These are phyloP conservation scores for Ectobius pallidus DNA, from an alignment of 2,888 invertebrate genomes.

Conservation along the genomic window DNA sequence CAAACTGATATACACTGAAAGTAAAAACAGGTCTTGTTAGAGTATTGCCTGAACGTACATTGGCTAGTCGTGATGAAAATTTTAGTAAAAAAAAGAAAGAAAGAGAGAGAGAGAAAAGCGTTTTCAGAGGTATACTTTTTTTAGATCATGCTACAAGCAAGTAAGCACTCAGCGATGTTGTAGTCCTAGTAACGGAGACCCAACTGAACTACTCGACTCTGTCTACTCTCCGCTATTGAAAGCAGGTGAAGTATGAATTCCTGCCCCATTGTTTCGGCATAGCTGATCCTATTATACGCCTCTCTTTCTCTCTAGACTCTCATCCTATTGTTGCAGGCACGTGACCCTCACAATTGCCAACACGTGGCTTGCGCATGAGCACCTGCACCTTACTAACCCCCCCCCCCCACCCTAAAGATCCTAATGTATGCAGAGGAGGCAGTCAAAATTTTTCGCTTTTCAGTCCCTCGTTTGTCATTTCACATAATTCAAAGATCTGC, in stretches of 20 bases:
- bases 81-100: too few species aligned
- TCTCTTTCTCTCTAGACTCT: slow-evolving; percentile 5
- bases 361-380: slow-evolving; percentile 38
- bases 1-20: too few species aligned
- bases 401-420: not conserved
- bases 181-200: slow-evolving; percentile 20
- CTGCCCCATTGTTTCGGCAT: slow-evolving; percentile 34
- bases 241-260: slow-evolving; percentile 41
- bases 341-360: slow-evolving; percentile 35
- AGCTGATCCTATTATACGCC: slow-evolving; percentile 37
- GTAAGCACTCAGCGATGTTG: slow-evolving; percentile 4
- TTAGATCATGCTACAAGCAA: too few species aligned
- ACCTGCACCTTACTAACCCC: slow-evolving; percentile 29
- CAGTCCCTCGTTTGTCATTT: not conserved
- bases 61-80: too few species aligned
- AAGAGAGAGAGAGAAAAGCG: too few species aligned
- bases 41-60: not conserved
- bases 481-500: not conserved
- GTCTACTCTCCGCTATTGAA: slow-evolving; percentile 16
- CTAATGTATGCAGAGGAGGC: not conserved
- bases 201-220: not conserved
- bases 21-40: too few species aligned
- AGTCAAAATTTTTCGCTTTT: slow-evolving; percentile 3
- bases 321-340: slow-evolving; percentile 41
- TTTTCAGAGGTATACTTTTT: too few species aligned